Percentiles rank a stretch among this genome's conserved stretches.
These are phyloP conservation scores for Bellardia bayeri DNA, from an alignment of 2,888 invertebrate genomes.

Conservation along the genomic window DNA sequence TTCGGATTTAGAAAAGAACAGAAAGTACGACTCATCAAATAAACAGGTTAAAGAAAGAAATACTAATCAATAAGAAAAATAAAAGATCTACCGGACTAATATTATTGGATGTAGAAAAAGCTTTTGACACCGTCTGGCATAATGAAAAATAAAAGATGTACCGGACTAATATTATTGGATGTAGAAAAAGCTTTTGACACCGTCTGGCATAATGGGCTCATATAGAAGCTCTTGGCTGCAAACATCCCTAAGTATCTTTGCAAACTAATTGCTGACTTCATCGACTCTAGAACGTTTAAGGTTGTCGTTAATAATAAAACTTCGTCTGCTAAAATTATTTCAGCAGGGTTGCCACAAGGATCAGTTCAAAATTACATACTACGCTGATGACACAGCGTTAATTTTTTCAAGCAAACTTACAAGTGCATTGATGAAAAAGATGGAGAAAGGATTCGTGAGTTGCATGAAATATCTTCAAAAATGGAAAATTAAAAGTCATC, in stretches of 20 bases:
- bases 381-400: conserved; percentile 26
- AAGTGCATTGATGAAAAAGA: conserved; percentile 11
- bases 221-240: background rate
- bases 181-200: background rate
- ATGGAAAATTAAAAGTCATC: conserved; percentile 45
- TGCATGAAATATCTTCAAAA: conserved; percentile 33
- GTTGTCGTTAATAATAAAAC: conserved; percentile 11
- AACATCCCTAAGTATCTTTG: background rate
- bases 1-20: background rate
- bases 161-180: background rate
- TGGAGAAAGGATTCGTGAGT: conserved; percentile 24
- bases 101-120: too few relatives aligned
- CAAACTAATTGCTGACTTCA: conserved; percentile 13
- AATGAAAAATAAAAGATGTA: too few relatives aligned
- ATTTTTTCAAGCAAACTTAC: conserved; percentile 29
- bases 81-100: too few relatives aligned
- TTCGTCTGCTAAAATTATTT: conserved; percentile 5
- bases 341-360: conserved; percentile 22
- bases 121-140: too few relatives aligned
- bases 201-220: background rate
- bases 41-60: too few relatives aligned
- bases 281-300: background rate
- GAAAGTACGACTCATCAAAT: background rate
- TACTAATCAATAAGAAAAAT: too few relatives aligned
- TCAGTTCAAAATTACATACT: conserved; percentile 21